Base-by-base conservation (phyloP, 64 coral and sea anemone species). In the Dendrophyllia cribrosa region DNA sequence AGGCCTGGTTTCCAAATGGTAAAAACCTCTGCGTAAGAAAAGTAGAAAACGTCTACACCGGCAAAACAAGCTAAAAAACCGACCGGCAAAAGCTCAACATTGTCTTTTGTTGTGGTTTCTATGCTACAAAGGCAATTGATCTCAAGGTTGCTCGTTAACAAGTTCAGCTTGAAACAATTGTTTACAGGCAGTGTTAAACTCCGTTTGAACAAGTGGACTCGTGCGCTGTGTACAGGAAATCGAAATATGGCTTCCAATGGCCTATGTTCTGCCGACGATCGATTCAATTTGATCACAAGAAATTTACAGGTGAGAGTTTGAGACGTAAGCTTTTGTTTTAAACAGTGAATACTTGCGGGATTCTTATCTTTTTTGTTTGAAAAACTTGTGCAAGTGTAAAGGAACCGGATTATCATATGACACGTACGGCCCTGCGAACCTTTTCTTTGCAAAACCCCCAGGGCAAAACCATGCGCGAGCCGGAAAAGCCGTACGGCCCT, bases 201-300 rank as follows among this genome's bases (percentile, higher is more conserved):
- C 16, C 3, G 13, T 12, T 20, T 15, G 17, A 48, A 17, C 7
- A 66, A 21, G 47, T 20, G 16, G 14, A 0, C 16, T 75, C 46
- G 47, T 43, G 34, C 13, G 13, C 7, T 50, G 13, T 75, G 16
- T 21, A 47, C 60, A 11, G 61, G 17, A 25, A 66, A 47, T 23
- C 44, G 17, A 25, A 66, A 47, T 23, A 84, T 84, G 80, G 80
- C 61, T 67, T 84, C 80, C 17, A 77, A 77, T 21, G 62, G n/a
- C 6, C 44, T 43, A 7, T 22, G 17, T 68, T 84, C 80, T 24
- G 80, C 62, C 4, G 92, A 93, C 86, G 92, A 93, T 26, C 51
- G 70, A 83, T 75, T 93, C 5, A 93, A 93, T 63, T 80, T 93
- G 52, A 93, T 93, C 59, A 93, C 85, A 26, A 88, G 91, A 88